Evolutionary conservation across 2,888 invertebrate genomes (phyloP).

Genomic region (Nomada goodeniana): DNA sequence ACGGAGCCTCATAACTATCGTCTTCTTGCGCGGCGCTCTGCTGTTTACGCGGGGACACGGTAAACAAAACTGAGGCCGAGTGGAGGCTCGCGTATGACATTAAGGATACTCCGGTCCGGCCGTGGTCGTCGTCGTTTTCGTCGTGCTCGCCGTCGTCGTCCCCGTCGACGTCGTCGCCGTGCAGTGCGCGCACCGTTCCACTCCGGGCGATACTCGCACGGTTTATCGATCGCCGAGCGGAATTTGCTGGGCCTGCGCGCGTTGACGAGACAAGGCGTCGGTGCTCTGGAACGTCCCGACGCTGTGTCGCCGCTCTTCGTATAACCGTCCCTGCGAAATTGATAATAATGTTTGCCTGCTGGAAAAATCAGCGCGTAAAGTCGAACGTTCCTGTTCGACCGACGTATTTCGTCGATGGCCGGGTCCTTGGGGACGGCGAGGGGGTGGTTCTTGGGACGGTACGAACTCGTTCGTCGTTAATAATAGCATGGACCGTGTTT

Average conservation of each 20-base stretch:
- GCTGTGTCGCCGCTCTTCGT: conserved; percentile 34
- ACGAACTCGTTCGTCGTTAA: too few relatives aligned
- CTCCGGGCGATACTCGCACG: conserved; percentile 2
- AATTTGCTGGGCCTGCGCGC: conserved; percentile 57
- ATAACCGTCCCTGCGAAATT: conserved; percentile 34
- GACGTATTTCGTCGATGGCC: neutral
- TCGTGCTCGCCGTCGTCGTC: conserved; percentile 40
- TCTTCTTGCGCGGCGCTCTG: conserved; percentile 49
- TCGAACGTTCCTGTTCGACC: neutral
- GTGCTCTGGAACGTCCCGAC: conserved; percentile 15
- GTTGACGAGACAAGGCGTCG: neutral
- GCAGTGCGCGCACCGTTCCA: conserved; percentile 58
- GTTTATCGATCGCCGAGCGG: conserved; percentile 55
- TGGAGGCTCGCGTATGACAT: conserved; percentile 67
- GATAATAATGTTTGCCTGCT: conserved; percentile 53
- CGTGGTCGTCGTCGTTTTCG: conserved; percentile 48
- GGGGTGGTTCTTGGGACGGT: neutral
- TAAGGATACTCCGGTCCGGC: conserved; percentile 61
- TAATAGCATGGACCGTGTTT: too few relatives aligned
- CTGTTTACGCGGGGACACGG: conserved; percentile 69
- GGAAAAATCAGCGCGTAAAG: neutral
- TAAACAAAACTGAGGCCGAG: conserved; percentile 69
- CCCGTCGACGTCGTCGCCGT: conserved; percentile 56
- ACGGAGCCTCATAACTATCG: conserved; percentile 75
- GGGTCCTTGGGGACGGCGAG: neutral